Percentiles rank a stretch among this genome's conserved stretches.
Conservation (phyloP, 1,140 invertebrate genomes). For the Lanistes nyassanus region DNA sequence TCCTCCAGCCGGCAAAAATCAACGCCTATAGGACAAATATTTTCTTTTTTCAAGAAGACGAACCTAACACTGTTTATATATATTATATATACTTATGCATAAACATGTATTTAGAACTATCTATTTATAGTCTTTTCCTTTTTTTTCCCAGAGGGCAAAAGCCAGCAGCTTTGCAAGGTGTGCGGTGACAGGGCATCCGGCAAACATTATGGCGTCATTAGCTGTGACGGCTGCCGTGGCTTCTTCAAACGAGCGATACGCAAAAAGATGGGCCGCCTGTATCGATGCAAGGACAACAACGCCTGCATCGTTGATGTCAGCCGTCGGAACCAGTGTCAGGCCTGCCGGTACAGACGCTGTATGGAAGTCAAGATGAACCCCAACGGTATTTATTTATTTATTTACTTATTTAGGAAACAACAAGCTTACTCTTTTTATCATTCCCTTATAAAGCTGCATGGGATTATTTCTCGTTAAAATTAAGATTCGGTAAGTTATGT, state of each 20-base stretch:
- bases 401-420: background rate
- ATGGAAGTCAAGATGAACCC: constrained; percentile 93
- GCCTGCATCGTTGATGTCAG: constrained; percentile 91
- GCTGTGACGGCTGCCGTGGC: constrained; percentile 77
- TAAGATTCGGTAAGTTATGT: no score
- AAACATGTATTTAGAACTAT: no score
- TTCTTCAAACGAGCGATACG: constrained; percentile 91
- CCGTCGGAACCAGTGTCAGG: constrained; percentile 92
- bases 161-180: constrained; percentile 74
- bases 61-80: no score
- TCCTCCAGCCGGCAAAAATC: no score
- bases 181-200: constrained; percentile 68
- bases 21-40: no score
- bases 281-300: constrained; percentile 89
- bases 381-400: constrained; percentile 78
- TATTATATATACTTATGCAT: no score
- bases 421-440: no score
- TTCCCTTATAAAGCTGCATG: no score
- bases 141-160: constrained; percentile 38
- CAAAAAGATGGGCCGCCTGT: constrained; percentile 79
- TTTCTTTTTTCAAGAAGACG: no score
- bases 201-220: constrained; percentile 67
- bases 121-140: background rate
- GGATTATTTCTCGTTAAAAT: no score
- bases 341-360: constrained; percentile 92